A percentile compares a stretch with the other conserved stretches of the same genome.
These are phyloP conservation scores for Megamerina dolium DNA, from an alignment of 2,888 invertebrate genomes.

Conservation along the genomic window DNA sequence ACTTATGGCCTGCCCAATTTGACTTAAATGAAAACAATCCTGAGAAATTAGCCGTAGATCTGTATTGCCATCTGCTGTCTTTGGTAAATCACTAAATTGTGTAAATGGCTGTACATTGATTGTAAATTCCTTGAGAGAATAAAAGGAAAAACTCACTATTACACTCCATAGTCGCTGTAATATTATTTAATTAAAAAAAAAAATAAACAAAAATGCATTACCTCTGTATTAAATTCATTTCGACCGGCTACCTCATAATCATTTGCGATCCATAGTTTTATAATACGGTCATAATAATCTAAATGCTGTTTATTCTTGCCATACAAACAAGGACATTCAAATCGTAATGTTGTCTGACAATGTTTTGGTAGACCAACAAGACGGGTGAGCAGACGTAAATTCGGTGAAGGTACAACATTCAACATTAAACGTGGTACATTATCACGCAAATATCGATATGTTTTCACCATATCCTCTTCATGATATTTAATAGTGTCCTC, in stretches of 20 bases:
- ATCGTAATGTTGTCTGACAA: slow-evolving; percentile 48
- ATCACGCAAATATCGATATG: slow-evolving; percentile 51
- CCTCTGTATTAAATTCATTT: slow-evolving; percentile 45
- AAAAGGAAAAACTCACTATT: background rate
- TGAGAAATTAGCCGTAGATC: slow-evolving; percentile 54
- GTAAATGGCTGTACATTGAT: slow-evolving; percentile 55
- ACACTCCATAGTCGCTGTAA: too few relatives aligned
- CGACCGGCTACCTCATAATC: slow-evolving; percentile 52
- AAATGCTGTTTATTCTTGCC: slow-evolving; percentile 41
- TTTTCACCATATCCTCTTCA: slow-evolving; percentile 49
- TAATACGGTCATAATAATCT: slow-evolving; percentile 48
- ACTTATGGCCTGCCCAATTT: slow-evolving; percentile 56
- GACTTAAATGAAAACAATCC: slow-evolving; percentile 62
- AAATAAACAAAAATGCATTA: slow-evolving; percentile 12
- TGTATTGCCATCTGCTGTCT: slow-evolving; percentile 40
- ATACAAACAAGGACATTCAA: slow-evolving; percentile 57
- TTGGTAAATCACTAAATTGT: slow-evolving; percentile 48
- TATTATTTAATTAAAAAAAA: slow-evolving; percentile 8
- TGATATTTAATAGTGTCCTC: slow-evolving; percentile 50
- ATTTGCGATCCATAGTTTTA: slow-evolving; percentile 53
- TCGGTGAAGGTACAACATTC: slow-evolving; percentile 53
- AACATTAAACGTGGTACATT: slow-evolving; percentile 58
- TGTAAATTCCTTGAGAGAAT: slow-evolving; percentile 53
- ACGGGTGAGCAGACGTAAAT: slow-evolving; percentile 49
- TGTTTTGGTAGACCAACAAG: slow-evolving; percentile 42